phyloP scores from a whole-genome alignment of 2,888 invertebrate genomes.

The Deilephila porcellus region DNA sequence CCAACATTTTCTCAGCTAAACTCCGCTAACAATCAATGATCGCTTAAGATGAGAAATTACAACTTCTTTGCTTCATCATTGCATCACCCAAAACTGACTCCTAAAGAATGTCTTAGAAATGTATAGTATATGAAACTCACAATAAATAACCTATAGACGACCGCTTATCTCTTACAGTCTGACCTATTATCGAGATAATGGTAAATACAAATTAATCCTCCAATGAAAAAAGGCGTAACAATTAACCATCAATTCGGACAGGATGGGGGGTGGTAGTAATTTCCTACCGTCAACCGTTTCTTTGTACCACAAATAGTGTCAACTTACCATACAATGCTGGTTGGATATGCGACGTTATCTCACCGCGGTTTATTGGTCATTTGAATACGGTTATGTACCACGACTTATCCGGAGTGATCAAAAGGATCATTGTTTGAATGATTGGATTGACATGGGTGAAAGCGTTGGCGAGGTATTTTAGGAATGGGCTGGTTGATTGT shows the following conservation, averaged over 20 bases:
- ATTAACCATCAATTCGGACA: conserved; percentile 28
- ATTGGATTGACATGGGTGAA: background rate
- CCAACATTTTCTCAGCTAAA: no score
- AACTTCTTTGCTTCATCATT: no score
- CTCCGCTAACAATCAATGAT: no score
- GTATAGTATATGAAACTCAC: no score
- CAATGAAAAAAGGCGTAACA: conserved; percentile 7
- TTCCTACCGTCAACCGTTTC: conserved; percentile 52
- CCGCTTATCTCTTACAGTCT: background rate
- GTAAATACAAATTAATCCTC: background rate
- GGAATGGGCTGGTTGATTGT: no score
- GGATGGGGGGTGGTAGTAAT: conserved; percentile 45
- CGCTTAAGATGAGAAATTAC: no score
- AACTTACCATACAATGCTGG: conserved; percentile 63
- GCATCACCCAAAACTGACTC: no score
- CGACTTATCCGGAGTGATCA: background rate
- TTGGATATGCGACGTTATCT: conserved; percentile 17
- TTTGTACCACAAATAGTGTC: conserved; percentile 56
- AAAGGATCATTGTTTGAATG: background rate
- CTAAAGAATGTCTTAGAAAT: no score
- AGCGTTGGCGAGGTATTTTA: no score
- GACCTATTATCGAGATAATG: background rate
- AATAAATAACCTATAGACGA: background rate
- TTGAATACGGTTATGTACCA: conserved; percentile 27
- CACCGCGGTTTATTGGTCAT: conserved; percentile 25